A percentile compares a stretch with the other conserved stretches of the same genome.
These are phyloP conservation scores for Pharmacophagus antenor DNA, from an alignment of 2,888 invertebrate species.

Conservation along the genomic window DNA sequence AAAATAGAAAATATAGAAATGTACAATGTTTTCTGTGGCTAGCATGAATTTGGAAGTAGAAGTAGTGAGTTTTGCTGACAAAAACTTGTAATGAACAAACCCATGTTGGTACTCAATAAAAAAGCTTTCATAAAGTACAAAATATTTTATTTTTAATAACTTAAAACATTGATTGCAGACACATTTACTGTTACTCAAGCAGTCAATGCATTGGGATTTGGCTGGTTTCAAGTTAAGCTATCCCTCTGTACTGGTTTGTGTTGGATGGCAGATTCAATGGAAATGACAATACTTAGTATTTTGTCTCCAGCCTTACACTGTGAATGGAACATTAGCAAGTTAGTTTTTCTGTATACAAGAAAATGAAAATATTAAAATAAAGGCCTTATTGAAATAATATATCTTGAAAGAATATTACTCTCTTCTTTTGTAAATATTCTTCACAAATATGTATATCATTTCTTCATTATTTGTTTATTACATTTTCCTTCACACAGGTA, in stretches of 20 bases:
- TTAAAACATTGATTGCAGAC: slow-evolving; percentile 77
- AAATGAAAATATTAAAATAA: neutral
- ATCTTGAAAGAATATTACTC: too few relatives aligned
- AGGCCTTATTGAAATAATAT: too few relatives aligned
- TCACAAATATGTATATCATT: neutral
- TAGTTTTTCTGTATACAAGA: slow-evolving; percentile 34
- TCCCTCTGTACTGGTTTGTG: slow-evolving; percentile 92
- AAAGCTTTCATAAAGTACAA: too few relatives aligned
- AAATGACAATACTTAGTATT: slow-evolving; percentile 97
- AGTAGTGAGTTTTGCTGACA: too few relatives aligned
- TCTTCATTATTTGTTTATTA: neutral
- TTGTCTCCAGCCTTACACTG: slow-evolving; percentile 96
- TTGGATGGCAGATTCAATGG: slow-evolving; percentile 99
- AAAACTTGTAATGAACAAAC: too few relatives aligned
- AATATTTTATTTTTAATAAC: neutral
- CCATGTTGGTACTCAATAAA: too few relatives aligned
- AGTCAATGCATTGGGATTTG: slow-evolving; percentile 92
- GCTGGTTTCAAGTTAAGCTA: slow-evolving; percentile 93
- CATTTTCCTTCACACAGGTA: slow-evolving; percentile 77
- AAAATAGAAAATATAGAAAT: too few relatives aligned
- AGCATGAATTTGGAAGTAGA: too few relatives aligned
- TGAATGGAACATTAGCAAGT: slow-evolving; percentile 93
- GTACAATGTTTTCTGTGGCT: too few relatives aligned
- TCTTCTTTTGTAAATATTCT: neutral
- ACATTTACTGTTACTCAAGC: slow-evolving; percentile 93